Percentiles rank a stretch among this genome's conserved stretches.
Evolutionary conservation across 2,113 vertebrate species (phyloP).

Genomic region (Megaptera novaeangliae): DNA sequence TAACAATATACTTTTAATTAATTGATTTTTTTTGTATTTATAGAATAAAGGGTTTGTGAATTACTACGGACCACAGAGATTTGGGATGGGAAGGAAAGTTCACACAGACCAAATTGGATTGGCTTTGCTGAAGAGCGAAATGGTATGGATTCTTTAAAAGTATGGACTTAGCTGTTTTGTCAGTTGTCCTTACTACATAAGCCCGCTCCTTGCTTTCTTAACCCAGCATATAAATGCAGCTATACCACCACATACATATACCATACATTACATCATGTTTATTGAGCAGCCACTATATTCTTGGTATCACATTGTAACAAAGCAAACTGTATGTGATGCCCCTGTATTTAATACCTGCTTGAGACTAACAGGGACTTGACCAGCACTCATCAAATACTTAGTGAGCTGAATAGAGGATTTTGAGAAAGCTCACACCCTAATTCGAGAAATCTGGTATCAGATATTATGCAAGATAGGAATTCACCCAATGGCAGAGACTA

Average conservation of each 20-base stretch:
- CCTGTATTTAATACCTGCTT: background rate
- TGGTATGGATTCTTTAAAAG: slow-evolving; percentile 77
- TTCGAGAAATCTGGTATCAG: background rate
- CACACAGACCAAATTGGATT: slow-evolving; percentile 87
- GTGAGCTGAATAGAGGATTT: background rate
- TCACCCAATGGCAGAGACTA: background rate
- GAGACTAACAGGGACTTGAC: background rate
- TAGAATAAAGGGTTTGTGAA: slow-evolving; percentile 88
- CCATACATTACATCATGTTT: background rate
- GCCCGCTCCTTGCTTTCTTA: background rate
- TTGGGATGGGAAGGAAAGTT: slow-evolving; percentile 84
- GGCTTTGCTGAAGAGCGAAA: slow-evolving; percentile 85
- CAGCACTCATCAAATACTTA: background rate
- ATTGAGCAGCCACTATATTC: background rate
- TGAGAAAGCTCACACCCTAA: background rate
- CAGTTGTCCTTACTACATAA: background rate
- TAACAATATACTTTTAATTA: background rate
- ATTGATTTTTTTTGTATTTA: slow-evolving; percentile 46
- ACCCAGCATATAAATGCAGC: background rate
- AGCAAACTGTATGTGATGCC: background rate
- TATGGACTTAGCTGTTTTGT: background rate
- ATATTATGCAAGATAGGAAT: background rate
- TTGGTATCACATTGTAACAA: background rate
- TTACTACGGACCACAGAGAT: slow-evolving; percentile 88
- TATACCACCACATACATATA: background rate